These are phyloP conservation scores for Phyllostomus discolor DNA, from an alignment of 2,113 vertebrate species.

Conservation along the genomic window DNA sequence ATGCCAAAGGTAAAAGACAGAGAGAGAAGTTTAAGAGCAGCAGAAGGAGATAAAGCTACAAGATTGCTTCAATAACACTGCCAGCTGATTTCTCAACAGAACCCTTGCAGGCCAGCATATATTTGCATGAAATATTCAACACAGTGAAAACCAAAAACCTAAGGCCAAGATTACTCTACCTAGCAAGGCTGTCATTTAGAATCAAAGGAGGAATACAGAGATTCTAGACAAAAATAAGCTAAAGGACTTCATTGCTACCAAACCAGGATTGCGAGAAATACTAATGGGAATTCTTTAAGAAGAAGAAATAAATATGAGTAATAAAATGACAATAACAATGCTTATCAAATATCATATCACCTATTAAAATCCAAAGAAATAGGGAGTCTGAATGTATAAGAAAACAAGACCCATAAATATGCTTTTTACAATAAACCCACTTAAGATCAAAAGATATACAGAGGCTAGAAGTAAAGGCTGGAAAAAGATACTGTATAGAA, in stretches of 20 bases:
- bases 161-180: background rate
- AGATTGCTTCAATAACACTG: background rate
- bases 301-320: too few relatives aligned
- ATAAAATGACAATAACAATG: too few relatives aligned
- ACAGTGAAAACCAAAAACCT: background rate
- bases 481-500: too few relatives aligned
- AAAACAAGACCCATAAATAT: too few relatives aligned
- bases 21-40: background rate
- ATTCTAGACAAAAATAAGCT: background rate
- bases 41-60: background rate
- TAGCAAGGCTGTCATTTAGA: background rate
- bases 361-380: too few relatives aligned
- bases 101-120: background rate
- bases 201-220: background rate
- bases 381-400: too few relatives aligned
- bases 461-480: too few relatives aligned
- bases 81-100: background rate
- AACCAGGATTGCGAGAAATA: background rate
- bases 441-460: too few relatives aligned
- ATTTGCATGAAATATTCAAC: background rate
- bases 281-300: too few relatives aligned
- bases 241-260: background rate
- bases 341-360: too few relatives aligned
- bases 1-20: background rate
- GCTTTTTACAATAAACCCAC: too few relatives aligned